Conservation (phyloP, 2,888 invertebrate species). For the Drosophila algonquin region DNA sequence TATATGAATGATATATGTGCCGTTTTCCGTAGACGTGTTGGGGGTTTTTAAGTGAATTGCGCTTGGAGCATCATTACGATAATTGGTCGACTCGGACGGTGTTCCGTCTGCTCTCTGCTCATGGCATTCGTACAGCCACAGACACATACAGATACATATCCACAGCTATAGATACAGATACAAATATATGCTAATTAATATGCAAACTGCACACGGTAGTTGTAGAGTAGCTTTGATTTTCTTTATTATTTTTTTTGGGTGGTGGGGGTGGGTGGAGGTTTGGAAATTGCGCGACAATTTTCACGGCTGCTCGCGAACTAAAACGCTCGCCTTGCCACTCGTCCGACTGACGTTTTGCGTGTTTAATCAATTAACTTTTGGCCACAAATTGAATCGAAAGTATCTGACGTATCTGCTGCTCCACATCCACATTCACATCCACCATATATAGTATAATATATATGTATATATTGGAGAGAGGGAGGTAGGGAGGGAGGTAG, state of each 20-base stretch:
- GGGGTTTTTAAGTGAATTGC: constrained; percentile 49
- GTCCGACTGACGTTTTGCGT: constrained; percentile 24
- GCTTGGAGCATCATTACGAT: constrained; percentile 55
- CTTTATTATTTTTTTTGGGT: not conserved
- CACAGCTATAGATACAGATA: not conserved
- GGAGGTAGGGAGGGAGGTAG: too few species aligned
- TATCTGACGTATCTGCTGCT: constrained; percentile 14
- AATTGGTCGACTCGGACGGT: constrained; percentile 51
- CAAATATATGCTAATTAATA: constrained; percentile 67
- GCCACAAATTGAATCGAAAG: constrained; percentile 32
- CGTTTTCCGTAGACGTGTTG: constrained; percentile 46
- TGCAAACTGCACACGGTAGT: constrained; percentile 50
- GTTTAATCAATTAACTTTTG: constrained; percentile 43
- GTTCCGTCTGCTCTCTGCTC: not conserved
- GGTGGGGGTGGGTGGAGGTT: not conserved
- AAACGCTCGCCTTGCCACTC: not conserved
- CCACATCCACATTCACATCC: constrained; percentile 6
- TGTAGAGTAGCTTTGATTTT: constrained; percentile 40
- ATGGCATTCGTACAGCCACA: not conserved
- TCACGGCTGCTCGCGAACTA: constrained; percentile 28
- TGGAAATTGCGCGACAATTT: constrained; percentile 33
- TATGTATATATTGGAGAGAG: too few species aligned
- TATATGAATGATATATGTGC: constrained; percentile 26
- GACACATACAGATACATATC: too few species aligned
- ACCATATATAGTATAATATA: not conserved